Conservation (phyloP, 1,140 invertebrate genomes). For the Platyura marginata region DNA sequence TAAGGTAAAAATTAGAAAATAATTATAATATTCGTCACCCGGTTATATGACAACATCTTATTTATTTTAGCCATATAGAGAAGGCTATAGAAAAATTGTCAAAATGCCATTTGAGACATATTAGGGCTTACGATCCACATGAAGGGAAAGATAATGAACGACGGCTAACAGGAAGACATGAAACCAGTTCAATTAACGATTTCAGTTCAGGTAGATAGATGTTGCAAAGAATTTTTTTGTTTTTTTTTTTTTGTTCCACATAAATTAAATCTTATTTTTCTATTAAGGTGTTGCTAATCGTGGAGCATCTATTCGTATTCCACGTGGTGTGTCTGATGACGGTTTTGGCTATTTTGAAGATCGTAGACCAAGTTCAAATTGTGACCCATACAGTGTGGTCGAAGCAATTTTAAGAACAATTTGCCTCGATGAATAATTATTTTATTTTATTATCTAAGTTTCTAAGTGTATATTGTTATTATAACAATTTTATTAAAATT, state of each 20-base stretch:
- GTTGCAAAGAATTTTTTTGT: neutral
- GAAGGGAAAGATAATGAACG: conserved; percentile 55
- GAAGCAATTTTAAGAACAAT: conserved; percentile 46
- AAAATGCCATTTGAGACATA: conserved; percentile 59
- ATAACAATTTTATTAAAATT: too few species aligned
- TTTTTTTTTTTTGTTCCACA: conserved; percentile 5
- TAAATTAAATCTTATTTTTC: conserved; percentile 8
- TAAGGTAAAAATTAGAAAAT: conserved; percentile 2
- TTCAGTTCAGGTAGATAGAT: conserved; percentile 40
- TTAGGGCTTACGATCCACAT: conserved; percentile 66
- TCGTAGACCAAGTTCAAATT: conserved; percentile 70
- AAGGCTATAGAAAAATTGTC: conserved; percentile 51
- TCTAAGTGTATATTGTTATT: too few species aligned
- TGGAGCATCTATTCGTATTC: conserved; percentile 54
- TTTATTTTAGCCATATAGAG: conserved; percentile 28
- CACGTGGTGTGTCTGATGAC: conserved; percentile 54
- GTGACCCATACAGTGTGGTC: conserved; percentile 59
- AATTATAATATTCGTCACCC: too few species aligned
- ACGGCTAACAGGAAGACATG: conserved; percentile 56
- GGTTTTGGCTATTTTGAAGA: conserved; percentile 79
- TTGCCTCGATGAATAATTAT: conserved; percentile 44
- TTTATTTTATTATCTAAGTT: too few species aligned
- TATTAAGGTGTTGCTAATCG: conserved; percentile 45
- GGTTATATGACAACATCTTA: too few species aligned
- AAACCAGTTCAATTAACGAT: conserved; percentile 56